Evolutionary conservation across 2,113 vertebrate species (phyloP).

Genomic region (Psittacula cyanocephala): DNA sequence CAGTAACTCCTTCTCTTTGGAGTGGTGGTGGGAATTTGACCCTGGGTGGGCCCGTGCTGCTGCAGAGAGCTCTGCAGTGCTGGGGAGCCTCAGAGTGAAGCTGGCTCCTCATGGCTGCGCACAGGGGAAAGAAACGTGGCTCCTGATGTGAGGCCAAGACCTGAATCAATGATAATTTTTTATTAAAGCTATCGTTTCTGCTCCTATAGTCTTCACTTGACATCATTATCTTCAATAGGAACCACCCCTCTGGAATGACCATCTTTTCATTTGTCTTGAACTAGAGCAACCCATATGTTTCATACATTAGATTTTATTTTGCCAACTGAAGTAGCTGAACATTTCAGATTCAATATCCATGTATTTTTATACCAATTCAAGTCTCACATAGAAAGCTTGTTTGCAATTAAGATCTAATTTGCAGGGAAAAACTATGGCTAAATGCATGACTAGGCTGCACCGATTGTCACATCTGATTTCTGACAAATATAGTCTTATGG

Average conservation of each 20-base stretch:
- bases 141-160: neutral
- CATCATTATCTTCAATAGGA: neutral
- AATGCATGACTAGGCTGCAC: neutral
- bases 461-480: neutral
- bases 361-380: neutral
- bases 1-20: neutral
- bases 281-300: neutral
- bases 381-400: neutral
- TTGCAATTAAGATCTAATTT: neutral
- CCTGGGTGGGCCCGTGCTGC: accelerated
- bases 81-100: accelerated
- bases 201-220: neutral
- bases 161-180: neutral
- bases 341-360: neutral
- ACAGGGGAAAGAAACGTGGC: neutral
- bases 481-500: neutral
- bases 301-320: neutral
- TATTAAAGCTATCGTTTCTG: neutral
- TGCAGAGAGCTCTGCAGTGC: neutral
- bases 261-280: neutral
- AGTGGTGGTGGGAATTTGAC: neutral
- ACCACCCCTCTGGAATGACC: neutral
- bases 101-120: accelerated
- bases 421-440: neutral
- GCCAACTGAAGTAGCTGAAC: neutral